Evolutionary conservation across 2,888 invertebrate species (phyloP).

Genomic region (Acleris holmiana): DNA sequence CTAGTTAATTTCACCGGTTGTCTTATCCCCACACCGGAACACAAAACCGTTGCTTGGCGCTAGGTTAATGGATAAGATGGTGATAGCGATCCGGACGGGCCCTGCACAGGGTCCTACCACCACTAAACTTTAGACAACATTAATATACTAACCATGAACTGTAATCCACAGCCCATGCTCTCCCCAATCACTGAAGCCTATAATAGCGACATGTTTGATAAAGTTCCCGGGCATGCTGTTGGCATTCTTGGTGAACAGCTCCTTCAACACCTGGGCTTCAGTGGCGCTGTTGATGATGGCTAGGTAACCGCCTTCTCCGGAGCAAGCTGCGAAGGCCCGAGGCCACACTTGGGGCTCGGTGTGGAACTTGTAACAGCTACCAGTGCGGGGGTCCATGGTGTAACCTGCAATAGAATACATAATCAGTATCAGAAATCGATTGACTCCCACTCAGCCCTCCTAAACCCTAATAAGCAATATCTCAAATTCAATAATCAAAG

Average conservation of each 20-base stretch:
- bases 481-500: no score
- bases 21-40: no score
- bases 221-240: slow-evolving; percentile 28
- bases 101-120: no score
- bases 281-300: slow-evolving; percentile 45
- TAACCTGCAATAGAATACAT: slow-evolving; percentile 39
- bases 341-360: slow-evolving; percentile 40
- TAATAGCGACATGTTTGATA: slow-evolving; percentile 39
- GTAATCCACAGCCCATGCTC: slow-evolving; percentile 46
- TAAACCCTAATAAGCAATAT: no score
- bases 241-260: slow-evolving; percentile 40
- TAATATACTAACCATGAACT: slow-evolving; percentile 46
- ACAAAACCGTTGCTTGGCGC: no score
- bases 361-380: slow-evolving; percentile 50
- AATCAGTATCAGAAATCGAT: neutral
- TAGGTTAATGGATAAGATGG: no score
- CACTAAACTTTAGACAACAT: no score
- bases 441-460: no score
- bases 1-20: no score
- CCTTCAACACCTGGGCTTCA: slow-evolving; percentile 46
- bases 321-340: slow-evolving; percentile 43
- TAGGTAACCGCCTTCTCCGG: slow-evolving; percentile 45
- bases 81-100: no score
- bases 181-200: slow-evolving; percentile 50
- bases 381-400: slow-evolving; percentile 41